A percentile compares a stretch with the other conserved stretches of the same genome.
phyloP scores from a whole-genome alignment of 2,888 invertebrate species.

The Troides aeacus region DNA sequence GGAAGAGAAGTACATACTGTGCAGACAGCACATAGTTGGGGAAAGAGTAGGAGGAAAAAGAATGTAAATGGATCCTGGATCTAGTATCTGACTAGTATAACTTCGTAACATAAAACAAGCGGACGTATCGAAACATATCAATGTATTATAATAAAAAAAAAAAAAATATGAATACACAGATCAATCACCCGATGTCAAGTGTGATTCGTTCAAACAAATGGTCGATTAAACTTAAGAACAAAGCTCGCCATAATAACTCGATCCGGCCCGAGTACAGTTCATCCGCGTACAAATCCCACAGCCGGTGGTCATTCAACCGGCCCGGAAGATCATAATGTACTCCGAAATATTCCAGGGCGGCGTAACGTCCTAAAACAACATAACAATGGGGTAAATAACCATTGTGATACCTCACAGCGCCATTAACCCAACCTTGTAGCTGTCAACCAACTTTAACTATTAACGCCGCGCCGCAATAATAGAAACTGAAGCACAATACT shows the following conservation, averaged over 20 bases:
- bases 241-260: not conserved
- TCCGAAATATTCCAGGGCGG: conserved; percentile 35
- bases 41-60: no score
- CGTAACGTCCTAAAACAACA: conserved; percentile 63
- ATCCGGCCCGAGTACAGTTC: not conserved
- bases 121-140: no score
- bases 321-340: conserved; percentile 20
- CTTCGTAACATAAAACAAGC: no score
- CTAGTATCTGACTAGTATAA: no score
- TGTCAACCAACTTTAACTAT: conserved; percentile 73
- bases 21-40: no score
- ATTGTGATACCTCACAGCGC: conserved; percentile 61
- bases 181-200: no score
- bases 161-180: no score
- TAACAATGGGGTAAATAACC: conserved; percentile 64
- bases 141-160: no score
- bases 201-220: not conserved
- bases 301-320: conserved; percentile 15
- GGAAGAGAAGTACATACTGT: no score
- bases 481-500: conserved; percentile 70
- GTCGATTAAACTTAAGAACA: not conserved
- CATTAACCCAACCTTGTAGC: conserved; percentile 67
- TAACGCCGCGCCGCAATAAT: conserved; percentile 67
- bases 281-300: no score
- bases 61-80: no score